Base-by-base conservation (phyloP, 2,888 invertebrate genomes). In the Dicyrtoma fusca region DNA sequence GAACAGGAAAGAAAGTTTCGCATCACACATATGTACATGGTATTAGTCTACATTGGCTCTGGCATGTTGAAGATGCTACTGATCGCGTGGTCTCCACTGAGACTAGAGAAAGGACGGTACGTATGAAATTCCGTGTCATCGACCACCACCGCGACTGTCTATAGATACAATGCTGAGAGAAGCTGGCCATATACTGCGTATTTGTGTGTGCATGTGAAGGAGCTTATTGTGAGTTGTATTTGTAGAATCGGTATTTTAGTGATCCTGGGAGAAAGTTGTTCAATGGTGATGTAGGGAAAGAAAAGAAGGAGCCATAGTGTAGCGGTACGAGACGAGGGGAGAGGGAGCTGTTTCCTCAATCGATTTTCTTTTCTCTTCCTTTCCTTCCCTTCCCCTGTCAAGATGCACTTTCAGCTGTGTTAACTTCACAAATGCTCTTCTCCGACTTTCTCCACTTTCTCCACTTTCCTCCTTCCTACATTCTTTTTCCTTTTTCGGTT, bases 311-410 rank as follows among this genome's bases (percentile, higher is more conserved):
- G 61, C 49, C 68, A 49, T 64, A n/a, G 34, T 34, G 34, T 34
- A 34, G 34, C 34, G 34, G 34, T 34, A 34, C 68, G 49, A 69
- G 53, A 66, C 53, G 68, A 47, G 55, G 65, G 59, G 42, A 69
- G 64, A n/a, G 45, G 70, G 26, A 72, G 65, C 69, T 53, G 47
- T 69, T 69, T 73, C 53, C n/a, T 49, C 66, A 53, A 66, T 66
- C 66, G 66, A 66, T 66, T 53, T 44, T 53, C 66, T 53, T 59
- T 64, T 73, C 69, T 65, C 61, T 62, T 55, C 26, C 17, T n/a
- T 61, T 47, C 59, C 59, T 61, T 49, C 47, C 23, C 59, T 11
- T 25, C n/a, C 51, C 49, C 26, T 61, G 61, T n/a, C 49, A 64
- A 64, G 64, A 64, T 64, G 64, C 51, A 49, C 64, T 26, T 51